phyloP scores from a whole-genome alignment of 2,888 invertebrate genomes.

The Diplolepis rosae region DNA sequence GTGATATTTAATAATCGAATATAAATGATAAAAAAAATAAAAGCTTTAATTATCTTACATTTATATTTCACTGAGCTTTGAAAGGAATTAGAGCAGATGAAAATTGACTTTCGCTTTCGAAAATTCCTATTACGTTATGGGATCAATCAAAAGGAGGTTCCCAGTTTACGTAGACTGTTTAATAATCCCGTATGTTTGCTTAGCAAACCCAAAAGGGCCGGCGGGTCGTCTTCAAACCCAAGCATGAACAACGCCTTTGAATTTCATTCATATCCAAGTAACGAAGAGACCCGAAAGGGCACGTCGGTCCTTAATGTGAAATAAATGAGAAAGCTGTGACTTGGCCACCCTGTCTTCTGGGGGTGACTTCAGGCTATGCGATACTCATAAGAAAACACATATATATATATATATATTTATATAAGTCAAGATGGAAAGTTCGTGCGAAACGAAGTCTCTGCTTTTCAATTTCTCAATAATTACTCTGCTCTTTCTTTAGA shows the following conservation, averaged over 20 bases:
- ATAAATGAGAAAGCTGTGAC: slow-evolving; percentile 24
- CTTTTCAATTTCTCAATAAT: not conserved
- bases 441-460: not conserved
- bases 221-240: not conserved
- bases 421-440: not conserved
- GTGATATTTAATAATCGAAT: too few species aligned
- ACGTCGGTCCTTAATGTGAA: slow-evolving; percentile 11
- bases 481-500: not conserved
- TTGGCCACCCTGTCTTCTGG: not conserved
- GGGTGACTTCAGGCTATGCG: not conserved
- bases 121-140: not conserved
- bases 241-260: slow-evolving; percentile 19
- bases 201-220: slow-evolving; percentile 33
- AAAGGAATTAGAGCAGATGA: too few species aligned
- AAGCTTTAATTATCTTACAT: too few species aligned
- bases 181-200: slow-evolving; percentile 69
- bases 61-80: too few species aligned
- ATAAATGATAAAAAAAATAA: too few species aligned
- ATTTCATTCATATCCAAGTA: slow-evolving; percentile 22
- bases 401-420: too few species aligned
- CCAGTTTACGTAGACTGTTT: slow-evolving; percentile 35
- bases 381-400: not conserved
- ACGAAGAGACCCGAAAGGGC: slow-evolving; percentile 11
- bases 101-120: too few species aligned
- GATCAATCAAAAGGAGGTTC: not conserved